Percentiles rank a stretch among this genome's conserved stretches.
Evolutionary conservation across 2,888 invertebrate genomes (phyloP).

Genomic region (Eupithecia vulgata): DNA sequence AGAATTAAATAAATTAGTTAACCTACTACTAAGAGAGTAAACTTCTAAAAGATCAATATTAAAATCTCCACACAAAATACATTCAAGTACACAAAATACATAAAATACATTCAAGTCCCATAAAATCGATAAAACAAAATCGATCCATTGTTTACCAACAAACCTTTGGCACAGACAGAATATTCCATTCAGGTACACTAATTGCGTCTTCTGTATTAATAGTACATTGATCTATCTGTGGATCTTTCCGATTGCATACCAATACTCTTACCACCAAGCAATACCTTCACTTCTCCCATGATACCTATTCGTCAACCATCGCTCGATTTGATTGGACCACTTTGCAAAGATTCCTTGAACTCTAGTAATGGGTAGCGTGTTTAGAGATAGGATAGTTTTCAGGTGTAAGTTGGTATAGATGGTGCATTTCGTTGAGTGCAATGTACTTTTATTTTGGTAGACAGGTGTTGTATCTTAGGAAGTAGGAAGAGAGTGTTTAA

Average conservation of each 20-base stretch:
- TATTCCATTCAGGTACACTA: slow-evolving; percentile 30
- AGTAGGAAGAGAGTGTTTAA: slow-evolving; percentile 21
- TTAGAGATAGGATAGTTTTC: slow-evolving; percentile 14
- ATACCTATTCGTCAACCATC: neutral
- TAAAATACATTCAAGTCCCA: neutral
- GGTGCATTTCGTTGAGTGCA: slow-evolving; percentile 64
- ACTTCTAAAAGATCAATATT: too few species aligned
- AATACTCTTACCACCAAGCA: slow-evolving; percentile 54
- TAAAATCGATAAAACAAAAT: slow-evolving; percentile 14
- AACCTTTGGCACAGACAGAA: slow-evolving; percentile 18
- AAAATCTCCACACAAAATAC: too few species aligned
- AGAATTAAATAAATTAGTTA: too few species aligned
- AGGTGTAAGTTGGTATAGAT: slow-evolving; percentile 41
- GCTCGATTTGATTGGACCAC: neutral
- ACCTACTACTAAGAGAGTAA: too few species aligned
- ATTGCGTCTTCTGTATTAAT: slow-evolving; percentile 38
- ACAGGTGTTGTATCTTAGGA: slow-evolving; percentile 58
- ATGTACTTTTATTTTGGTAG: slow-evolving; percentile 67
- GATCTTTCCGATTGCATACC: slow-evolving; percentile 63
- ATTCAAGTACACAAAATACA: too few species aligned
- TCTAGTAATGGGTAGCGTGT: slow-evolving; percentile 38
- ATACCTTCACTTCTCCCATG: neutral
- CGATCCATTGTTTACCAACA: slow-evolving; percentile 34
- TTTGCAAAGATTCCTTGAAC: neutral
- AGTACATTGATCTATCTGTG: slow-evolving; percentile 57